Evolutionary conservation across 2,888 invertebrate species (phyloP).

Genomic region (Steinernema hermaphroditum): DNA sequence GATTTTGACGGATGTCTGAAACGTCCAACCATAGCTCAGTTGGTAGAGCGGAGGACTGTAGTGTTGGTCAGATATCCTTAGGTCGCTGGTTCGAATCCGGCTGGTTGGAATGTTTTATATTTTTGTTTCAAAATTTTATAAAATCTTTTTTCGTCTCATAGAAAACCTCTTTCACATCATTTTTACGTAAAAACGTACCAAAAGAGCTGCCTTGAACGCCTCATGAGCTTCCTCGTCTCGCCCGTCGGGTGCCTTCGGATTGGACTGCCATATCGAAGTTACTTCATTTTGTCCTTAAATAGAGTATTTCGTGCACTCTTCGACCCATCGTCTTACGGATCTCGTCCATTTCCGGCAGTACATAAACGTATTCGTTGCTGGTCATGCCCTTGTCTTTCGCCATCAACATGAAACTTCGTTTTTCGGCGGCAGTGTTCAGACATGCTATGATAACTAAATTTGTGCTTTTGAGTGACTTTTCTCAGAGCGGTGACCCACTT

Average conservation of each 20-base stretch:
- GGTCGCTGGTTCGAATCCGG: slow-evolving; percentile 48
- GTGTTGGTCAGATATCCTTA: slow-evolving; percentile 38
- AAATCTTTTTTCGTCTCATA: too few species aligned
- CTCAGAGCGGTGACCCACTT: background rate
- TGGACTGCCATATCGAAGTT: background rate
- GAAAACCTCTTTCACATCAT: too few species aligned
- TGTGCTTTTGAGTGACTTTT: background rate
- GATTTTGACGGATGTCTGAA: too few species aligned
- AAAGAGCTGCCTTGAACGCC: slow-evolving; percentile 49
- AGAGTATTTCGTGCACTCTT: background rate
- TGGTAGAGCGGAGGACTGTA: slow-evolving; percentile 54
- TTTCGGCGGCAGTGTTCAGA: background rate
- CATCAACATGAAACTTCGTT: background rate
- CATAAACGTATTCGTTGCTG: background rate
- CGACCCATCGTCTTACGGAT: background rate
- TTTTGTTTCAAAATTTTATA: too few species aligned
- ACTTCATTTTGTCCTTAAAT: background rate
- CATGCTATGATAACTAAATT: slow-evolving; percentile 18
- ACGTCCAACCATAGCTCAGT: slow-evolving; percentile 49
- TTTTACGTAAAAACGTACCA: slow-evolving; percentile 31
- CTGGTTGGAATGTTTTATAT: slow-evolving; percentile 37
- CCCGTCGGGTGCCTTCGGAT: slow-evolving; percentile 42
- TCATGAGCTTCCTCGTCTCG: slow-evolving; percentile 48
- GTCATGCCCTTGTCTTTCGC: slow-evolving; percentile 22
- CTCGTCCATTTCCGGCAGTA: slow-evolving; percentile 8